Evolutionary conservation across 2,888 invertebrate genomes (phyloP).

Genomic region (Drosophila greeni): DNA sequence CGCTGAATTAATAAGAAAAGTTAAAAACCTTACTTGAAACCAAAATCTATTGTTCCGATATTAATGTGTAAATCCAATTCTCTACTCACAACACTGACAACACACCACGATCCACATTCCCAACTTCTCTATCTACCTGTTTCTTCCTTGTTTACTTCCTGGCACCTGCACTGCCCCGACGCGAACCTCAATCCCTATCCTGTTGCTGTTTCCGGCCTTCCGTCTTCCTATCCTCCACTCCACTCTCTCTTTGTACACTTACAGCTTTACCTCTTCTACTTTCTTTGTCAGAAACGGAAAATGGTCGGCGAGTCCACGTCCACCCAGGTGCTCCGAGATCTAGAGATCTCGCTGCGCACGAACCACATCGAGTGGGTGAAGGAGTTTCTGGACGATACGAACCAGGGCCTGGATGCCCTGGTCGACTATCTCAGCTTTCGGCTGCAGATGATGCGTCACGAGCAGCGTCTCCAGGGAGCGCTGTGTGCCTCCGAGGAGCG

Average conservation of each 20-base stretch:
- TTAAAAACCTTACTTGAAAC: conserved; percentile 25
- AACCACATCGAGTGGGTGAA: conserved; percentile 99
- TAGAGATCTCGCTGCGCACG: conserved; percentile 98
- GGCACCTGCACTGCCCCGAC: conserved; percentile 40
- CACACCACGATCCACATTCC: conserved; percentile 35
- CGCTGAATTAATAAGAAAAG: conserved; percentile 18
- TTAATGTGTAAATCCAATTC: conserved; percentile 73
- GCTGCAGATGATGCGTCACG: conserved; percentile 95
- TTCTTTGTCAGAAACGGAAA: conserved; percentile 93
- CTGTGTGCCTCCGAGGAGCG: conserved; percentile 88
- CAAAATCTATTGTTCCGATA: conserved; percentile 56
- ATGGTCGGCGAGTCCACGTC: conserved; percentile 98
- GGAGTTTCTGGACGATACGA: conserved; percentile 97
- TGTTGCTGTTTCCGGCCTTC: conserved; percentile 23
- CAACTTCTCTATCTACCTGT: conserved; percentile 15
- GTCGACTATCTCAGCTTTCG: conserved; percentile 98
- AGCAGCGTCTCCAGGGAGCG: conserved; percentile 88
- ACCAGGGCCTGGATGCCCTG: conserved; percentile 96
- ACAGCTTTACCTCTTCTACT: conserved; percentile 79
- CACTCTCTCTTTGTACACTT: conserved; percentile 70
- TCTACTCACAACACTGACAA: conserved; percentile 72
- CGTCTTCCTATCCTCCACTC: conserved; percentile 26
- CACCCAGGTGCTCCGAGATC: conserved; percentile 97
- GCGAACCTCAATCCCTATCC: conserved; percentile 28
- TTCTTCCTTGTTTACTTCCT: conserved; percentile 25